phyloP scores from a whole-genome alignment of 2,888 invertebrate genomes.

The Dyspetes luteomarginatus region DNA sequence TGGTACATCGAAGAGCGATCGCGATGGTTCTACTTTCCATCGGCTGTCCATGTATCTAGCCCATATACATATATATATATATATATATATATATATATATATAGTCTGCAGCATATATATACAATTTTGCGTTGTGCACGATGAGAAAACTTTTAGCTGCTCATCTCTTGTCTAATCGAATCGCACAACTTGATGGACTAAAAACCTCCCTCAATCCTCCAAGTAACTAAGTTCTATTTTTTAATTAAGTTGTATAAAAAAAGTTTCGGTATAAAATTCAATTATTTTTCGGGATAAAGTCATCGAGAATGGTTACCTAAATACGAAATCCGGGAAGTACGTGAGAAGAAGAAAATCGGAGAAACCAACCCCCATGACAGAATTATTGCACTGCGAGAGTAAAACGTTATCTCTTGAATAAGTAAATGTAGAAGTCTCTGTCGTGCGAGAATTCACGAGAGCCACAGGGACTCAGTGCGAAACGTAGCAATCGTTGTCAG shows the following conservation, averaged over 20 bases:
- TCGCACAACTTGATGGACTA: slow-evolving; percentile 6
- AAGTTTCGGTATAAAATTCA: background rate
- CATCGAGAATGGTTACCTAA: background rate
- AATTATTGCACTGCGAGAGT: background rate
- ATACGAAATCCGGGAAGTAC: background rate
- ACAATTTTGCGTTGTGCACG: slow-evolving; percentile 1
- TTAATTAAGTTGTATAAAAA: slow-evolving; percentile 27
- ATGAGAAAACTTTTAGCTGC: slow-evolving; percentile 41
- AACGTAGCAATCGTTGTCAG: slow-evolving; percentile 15
- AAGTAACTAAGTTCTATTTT: slow-evolving; percentile 27
- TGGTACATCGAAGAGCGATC: background rate
- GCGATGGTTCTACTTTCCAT: background rate
- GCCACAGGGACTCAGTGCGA: background rate
- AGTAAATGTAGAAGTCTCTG: background rate
- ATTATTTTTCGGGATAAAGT: background rate
- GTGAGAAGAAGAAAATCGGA: background rate
- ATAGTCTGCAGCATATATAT: background rate
- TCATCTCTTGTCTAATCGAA: slow-evolving; percentile 41
- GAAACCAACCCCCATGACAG: background rate
- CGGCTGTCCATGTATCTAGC: background rate
- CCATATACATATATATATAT: background rate
- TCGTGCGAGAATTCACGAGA: background rate
- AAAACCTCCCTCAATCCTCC: background rate
- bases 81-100: background rate
- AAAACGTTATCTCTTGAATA: background rate